Conservation (phyloP, 2,888 invertebrate species). For the Pasiphila rectangulata region DNA sequence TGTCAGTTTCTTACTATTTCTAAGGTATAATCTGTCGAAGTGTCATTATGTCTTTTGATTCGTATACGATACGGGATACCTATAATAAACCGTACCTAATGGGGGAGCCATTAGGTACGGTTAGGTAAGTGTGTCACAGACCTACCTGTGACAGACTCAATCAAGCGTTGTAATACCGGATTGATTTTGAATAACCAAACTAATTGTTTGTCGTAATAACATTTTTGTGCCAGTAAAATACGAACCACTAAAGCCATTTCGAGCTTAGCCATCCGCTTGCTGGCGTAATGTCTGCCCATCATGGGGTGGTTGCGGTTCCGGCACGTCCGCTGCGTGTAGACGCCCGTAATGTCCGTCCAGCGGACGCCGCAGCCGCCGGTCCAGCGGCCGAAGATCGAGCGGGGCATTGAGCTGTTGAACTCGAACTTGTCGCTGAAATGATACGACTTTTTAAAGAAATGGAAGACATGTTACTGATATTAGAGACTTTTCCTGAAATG, state of each 20-base stretch:
- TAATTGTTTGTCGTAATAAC: too few species aligned
- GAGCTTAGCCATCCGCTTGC: slow-evolving; percentile 61
- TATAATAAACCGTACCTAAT: too few species aligned
- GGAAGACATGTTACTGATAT: neutral
- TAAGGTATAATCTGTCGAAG: too few species aligned
- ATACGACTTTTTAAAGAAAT: too few species aligned
- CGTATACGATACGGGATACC: too few species aligned
- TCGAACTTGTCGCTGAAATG: slow-evolving; percentile 41
- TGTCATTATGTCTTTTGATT: too few species aligned
- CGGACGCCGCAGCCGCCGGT: slow-evolving; percentile 65
- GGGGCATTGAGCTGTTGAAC: slow-evolving; percentile 38
- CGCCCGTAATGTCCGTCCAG: slow-evolving; percentile 56
- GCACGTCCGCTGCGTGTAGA: slow-evolving; percentile 65
- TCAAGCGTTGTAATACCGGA: too few species aligned
- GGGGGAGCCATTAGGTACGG: neutral
- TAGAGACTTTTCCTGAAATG: neutral
- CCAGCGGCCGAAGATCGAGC: slow-evolving; percentile 57
- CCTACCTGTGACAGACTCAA: too few species aligned
- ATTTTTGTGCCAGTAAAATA: neutral
- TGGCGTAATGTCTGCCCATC: slow-evolving; percentile 54
- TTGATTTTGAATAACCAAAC: too few species aligned
- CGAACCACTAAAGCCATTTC: slow-evolving; percentile 46
- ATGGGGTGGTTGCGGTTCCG: slow-evolving; percentile 46
- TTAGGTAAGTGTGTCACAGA: neutral
- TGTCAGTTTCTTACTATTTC: too few species aligned